A percentile compares a stretch with the other conserved stretches of the same genome.
Conservation (phyloP, 2,888 invertebrate species). For the Lissocephala sabroskyi region DNA sequence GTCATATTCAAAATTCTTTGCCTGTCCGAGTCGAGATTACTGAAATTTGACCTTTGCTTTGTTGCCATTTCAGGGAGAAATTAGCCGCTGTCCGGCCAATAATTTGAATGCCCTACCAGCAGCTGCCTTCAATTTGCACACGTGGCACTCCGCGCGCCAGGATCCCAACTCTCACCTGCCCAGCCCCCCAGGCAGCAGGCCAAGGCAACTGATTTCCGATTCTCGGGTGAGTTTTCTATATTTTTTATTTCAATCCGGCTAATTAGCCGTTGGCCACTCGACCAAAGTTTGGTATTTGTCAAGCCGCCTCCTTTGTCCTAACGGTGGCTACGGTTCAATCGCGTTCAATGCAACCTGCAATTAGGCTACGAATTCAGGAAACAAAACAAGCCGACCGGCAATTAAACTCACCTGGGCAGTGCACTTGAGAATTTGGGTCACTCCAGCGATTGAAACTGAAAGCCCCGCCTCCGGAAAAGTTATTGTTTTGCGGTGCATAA, state of each 20-base stretch:
- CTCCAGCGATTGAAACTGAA: background rate
- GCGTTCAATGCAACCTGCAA: background rate
- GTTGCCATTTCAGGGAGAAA: slow-evolving; percentile 39
- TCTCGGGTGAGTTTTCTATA: too few species aligned
- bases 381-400: too few species aligned
- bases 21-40: slow-evolving; percentile 10
- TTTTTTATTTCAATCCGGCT: too few species aligned
- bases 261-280: too few species aligned
- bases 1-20: slow-evolving; percentile 28
- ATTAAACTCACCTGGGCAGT: background rate
- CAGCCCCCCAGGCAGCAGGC: background rate
- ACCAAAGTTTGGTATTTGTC: too few species aligned
- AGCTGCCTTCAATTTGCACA: slow-evolving; percentile 36
- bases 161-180: too few species aligned
- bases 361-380: too few species aligned
- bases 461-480: background rate
- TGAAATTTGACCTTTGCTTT: slow-evolving; percentile 52
- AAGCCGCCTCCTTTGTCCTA: too few species aligned
- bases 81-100: slow-evolving; percentile 32
- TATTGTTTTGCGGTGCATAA: slow-evolving; percentile 48
- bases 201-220: too few species aligned
- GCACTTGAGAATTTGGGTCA: background rate
- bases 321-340: too few species aligned
- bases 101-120: slow-evolving; percentile 1
- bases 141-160: too few species aligned